Percentiles rank a stretch among this genome's conserved stretches.
phyloP scores from a whole-genome alignment of 2,888 invertebrate genomes.

The Drosophila flavopinicola region DNA sequence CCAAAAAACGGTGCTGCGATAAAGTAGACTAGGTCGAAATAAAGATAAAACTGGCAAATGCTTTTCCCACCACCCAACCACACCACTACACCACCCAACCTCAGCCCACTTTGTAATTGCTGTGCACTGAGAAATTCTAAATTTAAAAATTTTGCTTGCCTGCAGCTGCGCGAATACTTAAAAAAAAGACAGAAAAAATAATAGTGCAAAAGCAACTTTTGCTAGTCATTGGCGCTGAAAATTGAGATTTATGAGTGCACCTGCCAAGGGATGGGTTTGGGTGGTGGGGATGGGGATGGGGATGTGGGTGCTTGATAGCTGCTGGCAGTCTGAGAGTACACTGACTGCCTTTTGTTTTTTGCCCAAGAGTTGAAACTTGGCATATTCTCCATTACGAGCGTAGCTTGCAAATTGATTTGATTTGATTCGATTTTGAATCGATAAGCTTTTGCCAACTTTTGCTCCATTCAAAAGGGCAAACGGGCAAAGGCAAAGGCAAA shows the following conservation, averaged over 20 bases:
- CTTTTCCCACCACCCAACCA: too few relatives aligned
- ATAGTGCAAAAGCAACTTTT: conserved; percentile 53
- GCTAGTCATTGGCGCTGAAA: conserved; percentile 70
- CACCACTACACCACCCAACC: too few relatives aligned
- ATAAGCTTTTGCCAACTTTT: conserved; percentile 52
- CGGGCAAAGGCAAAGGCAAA: conserved; percentile 14
- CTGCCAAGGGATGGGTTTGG: conserved; percentile 14
- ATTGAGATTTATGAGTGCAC: conserved; percentile 77
- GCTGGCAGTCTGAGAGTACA: neutral
- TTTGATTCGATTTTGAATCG: conserved; percentile 77
- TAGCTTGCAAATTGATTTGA: conserved; percentile 74
- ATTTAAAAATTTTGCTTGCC: conserved; percentile 47
- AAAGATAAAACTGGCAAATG: conserved; percentile 72
- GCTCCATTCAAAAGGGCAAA: conserved; percentile 9
- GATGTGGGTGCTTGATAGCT: conserved; percentile 13
- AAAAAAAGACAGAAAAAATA: conserved; percentile 19
- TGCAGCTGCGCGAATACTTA: conserved; percentile 40
- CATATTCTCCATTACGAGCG: conserved; percentile 74
- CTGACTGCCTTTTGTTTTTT: conserved; percentile 48
- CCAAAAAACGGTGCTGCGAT: conserved; percentile 53
- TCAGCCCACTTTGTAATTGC: conserved; percentile 39
- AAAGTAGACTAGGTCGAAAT: conserved; percentile 79
- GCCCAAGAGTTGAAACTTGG: conserved; percentile 65
- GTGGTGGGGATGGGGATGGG: neutral
- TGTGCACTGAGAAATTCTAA: conserved; percentile 33